Evolutionary conservation across 2,888 invertebrate genomes (phyloP), one percentile per base, ranked within the genome.

Genomic region (Polyommatus iphigenia): DNA sequence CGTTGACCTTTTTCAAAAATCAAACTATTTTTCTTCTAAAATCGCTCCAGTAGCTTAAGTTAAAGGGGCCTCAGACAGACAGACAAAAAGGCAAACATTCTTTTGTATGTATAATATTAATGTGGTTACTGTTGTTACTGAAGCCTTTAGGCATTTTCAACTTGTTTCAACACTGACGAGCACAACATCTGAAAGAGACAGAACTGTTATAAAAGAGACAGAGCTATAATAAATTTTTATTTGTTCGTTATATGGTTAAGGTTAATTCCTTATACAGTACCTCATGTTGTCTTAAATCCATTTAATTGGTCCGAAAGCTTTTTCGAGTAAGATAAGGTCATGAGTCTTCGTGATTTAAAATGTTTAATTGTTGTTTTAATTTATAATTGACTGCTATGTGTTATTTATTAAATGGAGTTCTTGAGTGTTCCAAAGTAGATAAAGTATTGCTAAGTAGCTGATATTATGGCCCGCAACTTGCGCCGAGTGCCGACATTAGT

Each of bases 321-420:
- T 75, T 75, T 50, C 54, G 75, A 75, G 50, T 50, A 29, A 54
- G 29, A 75, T 50, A 75, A 75, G 75, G 75, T 75, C 75, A 18
- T 7, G 29, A 24, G 54, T 75, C 75, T 20, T 75, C 18, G 50
- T 54, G 59, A 50, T 72, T 67, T 67, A 67, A 29, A 67, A 1
- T 67, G 41, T 36, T 77, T 79, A 79, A 78, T 75, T 18, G 29
- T 75, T 73, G n/a, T 50, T 50, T 50, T 54, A 50, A 75, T 75
- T 75, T 50, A 36, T 67, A 41, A 72, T 72, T 72, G n/a, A 20
- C n/a, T 20, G 72, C 41, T 18, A 36, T 71, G n/a, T 32, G 18
- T 32, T 29, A 4, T 67, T 67, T 67, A 29, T 18, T 1, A 54
- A 18, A 50, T 50, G 50, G 0, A 50, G 50, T 50, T 50, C 7